A percentile compares a stretch with the other conserved stretches of the same genome.
These are phyloP conservation scores for Sinopyrophorus schimmeli DNA, from an alignment of 2,888 invertebrate species.

Conservation along the genomic window DNA sequence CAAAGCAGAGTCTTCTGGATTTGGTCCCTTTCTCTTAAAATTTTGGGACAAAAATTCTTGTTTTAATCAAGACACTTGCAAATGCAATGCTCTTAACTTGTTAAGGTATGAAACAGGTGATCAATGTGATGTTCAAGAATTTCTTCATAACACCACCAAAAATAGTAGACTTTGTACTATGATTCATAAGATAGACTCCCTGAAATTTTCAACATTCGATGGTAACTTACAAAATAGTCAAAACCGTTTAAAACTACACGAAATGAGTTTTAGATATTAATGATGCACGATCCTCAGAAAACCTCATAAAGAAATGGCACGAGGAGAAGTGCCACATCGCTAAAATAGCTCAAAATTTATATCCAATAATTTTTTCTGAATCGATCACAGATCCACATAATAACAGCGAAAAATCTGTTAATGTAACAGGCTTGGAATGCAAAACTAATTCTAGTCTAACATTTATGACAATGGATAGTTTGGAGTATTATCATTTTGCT, in stretches of 20 bases:
- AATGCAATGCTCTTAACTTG: too few relatives aligned
- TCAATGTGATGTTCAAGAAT: too few relatives aligned
- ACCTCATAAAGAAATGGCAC: slow-evolving; percentile 49
- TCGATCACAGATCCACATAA: slow-evolving; percentile 36
- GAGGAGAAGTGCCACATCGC: slow-evolving; percentile 42
- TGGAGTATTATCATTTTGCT: slow-evolving; percentile 72
- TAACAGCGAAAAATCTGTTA: background rate
- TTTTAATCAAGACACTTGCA: too few relatives aligned
- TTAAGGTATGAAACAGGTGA: too few relatives aligned
- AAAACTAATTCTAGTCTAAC: slow-evolving; percentile 63
- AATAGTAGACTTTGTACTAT: too few relatives aligned
- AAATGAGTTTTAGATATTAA: slow-evolving; percentile 43
- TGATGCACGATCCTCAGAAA: slow-evolving; percentile 61
- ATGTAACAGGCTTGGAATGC: slow-evolving; percentile 58
- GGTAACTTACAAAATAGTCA: too few relatives aligned
- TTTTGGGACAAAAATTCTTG: slow-evolving; percentile 35
- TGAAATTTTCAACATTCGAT: too few relatives aligned
- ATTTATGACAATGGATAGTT: slow-evolving; percentile 74
- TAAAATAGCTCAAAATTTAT: slow-evolving; percentile 12
- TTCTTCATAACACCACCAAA: too few relatives aligned
- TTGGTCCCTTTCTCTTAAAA: too few relatives aligned
- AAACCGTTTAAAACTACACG: too few relatives aligned
- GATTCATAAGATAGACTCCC: too few relatives aligned
- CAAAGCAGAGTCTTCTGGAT: too few relatives aligned
- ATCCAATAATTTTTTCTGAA: slow-evolving; percentile 42